Evolutionary conservation across 1,140 invertebrate genomes (phyloP).

Genomic region (Lasioglossum albipes): DNA sequence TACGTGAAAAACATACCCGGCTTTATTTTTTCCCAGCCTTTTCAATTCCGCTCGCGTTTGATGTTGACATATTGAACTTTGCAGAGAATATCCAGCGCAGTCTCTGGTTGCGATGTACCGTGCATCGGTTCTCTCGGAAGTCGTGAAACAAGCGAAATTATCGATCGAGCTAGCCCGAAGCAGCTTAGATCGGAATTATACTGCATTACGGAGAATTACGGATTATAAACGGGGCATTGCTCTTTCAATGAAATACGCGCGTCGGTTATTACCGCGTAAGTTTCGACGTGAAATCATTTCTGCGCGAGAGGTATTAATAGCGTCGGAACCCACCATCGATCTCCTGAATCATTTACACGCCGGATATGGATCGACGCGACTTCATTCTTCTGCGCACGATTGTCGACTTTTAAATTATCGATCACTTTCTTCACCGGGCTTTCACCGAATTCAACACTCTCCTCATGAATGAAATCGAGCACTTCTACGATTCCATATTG

Average conservation of each 20-base stretch:
- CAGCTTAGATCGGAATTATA: conserved; percentile 34
- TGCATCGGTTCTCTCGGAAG: not conserved
- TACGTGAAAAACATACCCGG: too few species aligned
- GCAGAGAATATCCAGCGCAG: too few species aligned
- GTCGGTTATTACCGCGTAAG: not conserved
- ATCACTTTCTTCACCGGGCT: too few species aligned
- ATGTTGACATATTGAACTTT: too few species aligned
- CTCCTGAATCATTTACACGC: too few species aligned
- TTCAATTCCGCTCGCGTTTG: too few species aligned
- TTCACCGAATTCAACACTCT: too few species aligned
- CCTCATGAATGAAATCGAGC: too few species aligned
- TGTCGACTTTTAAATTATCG: too few species aligned
- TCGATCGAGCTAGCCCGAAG: not conserved
- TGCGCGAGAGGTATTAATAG: not conserved
- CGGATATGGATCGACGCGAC: not conserved
- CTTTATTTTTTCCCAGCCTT: too few species aligned
- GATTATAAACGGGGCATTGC: conserved; percentile 19
- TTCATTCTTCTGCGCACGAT: not conserved
- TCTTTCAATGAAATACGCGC: not conserved
- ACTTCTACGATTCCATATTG: too few species aligned
- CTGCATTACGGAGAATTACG: conserved; percentile 22
- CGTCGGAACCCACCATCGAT: not conserved
- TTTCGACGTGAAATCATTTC: not conserved
- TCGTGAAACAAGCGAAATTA: not conserved
- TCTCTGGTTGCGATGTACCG: too few species aligned